Percentiles rank a stretch among this genome's conserved stretches.
phyloP scores from a whole-genome alignment of 2,113 vertebrate species.

The Leptocoma aspasia region DNA sequence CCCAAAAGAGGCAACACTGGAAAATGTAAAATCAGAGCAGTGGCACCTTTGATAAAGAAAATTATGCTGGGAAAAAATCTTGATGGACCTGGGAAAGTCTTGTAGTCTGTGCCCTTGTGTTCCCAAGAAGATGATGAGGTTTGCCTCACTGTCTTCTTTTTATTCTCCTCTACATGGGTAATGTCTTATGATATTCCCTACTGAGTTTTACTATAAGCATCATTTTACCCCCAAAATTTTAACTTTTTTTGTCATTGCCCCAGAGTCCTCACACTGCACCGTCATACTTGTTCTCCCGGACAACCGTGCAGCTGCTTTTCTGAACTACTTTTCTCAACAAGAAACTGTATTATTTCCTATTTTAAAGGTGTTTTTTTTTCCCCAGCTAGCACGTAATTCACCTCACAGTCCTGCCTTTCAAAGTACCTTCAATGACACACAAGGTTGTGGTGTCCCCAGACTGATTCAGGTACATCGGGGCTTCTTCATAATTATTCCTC shows the following conservation, averaged over 20 bases:
- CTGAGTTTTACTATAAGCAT: background rate
- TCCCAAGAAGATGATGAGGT: background rate
- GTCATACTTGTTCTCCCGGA: background rate
- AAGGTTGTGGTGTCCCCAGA: constrained; percentile 45
- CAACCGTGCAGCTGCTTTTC: background rate
- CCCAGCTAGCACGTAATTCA: background rate
- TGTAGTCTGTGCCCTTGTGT: fast-evolving
- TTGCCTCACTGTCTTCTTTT: background rate
- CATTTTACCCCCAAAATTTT: background rate
- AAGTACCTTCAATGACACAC: constrained; percentile 42
- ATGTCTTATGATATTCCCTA: background rate
- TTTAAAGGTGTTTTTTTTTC: background rate
- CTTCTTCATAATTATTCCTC: constrained; percentile 61
- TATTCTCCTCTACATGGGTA: background rate
- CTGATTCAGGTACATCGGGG: constrained; percentile 47
- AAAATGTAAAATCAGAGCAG: background rate
- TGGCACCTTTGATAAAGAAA: background rate
- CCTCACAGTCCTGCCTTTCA: constrained; percentile 29
- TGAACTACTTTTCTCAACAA: background rate
- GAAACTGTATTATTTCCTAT: background rate
- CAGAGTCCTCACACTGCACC: background rate
- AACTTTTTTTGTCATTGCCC: background rate
- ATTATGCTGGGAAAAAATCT: background rate
- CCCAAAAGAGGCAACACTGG: background rate
- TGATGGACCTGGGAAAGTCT: background rate